phyloP scores from a whole-genome alignment of 2,797 vertebrate species.

The Pygocentrus nattereri region DNA sequence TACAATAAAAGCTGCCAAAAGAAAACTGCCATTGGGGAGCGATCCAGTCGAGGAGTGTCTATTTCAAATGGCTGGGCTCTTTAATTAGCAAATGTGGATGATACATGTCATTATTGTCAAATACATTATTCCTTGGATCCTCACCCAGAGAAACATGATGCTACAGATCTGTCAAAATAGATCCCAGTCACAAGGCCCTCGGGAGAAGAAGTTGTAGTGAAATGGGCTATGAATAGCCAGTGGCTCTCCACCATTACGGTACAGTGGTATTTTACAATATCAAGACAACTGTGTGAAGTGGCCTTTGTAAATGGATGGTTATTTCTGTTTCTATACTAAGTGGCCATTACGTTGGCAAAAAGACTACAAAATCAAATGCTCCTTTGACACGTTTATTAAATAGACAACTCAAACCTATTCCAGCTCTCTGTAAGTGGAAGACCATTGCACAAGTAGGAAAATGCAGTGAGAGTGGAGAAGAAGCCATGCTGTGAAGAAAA shows the following conservation, averaged over 20 bases:
- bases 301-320: too few species aligned
- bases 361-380: slow-evolving; percentile 5
- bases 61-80: slow-evolving; percentile 61
- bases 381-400: slow-evolving; percentile 68
- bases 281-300: not conserved
- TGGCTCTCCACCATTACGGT: not conserved
- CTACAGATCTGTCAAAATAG: slow-evolving; percentile 49
- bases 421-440: not conserved
- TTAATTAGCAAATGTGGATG: slow-evolving; percentile 67
- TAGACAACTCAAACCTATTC: slow-evolving; percentile 37
- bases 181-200: slow-evolving; percentile 18
- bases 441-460: slow-evolving; percentile 14
- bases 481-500: slow-evolving; percentile 17
- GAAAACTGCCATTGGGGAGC: slow-evolving; percentile 65
- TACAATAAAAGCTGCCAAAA: slow-evolving; percentile 48
- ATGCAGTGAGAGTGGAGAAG: slow-evolving; percentile 30
- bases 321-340: not conserved
- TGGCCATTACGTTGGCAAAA: not conserved
- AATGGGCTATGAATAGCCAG: not conserved
- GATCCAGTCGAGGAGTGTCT: slow-evolving; percentile 61
- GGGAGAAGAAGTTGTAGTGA: not conserved
- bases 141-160: slow-evolving; percentile 45
- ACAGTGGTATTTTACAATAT: not conserved
- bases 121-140: slow-evolving; percentile 65
- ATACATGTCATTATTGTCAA: slow-evolving; percentile 64